Evolutionary conservation across 2,888 invertebrate genomes (phyloP).

Genomic region (Girardia tigrina): DNA sequence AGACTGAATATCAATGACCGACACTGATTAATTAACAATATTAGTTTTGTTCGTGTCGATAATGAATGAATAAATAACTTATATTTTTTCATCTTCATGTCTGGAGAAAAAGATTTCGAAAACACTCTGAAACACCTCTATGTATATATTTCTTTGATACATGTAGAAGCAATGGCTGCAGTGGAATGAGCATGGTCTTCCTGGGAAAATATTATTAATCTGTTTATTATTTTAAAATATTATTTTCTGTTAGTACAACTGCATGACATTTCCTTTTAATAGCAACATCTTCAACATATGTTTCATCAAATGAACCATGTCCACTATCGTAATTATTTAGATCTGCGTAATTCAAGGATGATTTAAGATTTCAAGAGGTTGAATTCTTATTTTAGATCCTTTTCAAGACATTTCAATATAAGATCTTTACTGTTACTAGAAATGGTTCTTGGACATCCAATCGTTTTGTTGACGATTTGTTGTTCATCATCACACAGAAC

Average conservation of each 20-base stretch:
- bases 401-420: background rate
- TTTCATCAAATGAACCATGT: background rate
- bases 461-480: conserved; percentile 51
- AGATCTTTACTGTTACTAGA: conserved; percentile 11
- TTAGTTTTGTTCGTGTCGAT: too few relatives aligned
- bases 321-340: background rate
- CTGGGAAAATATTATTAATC: too few relatives aligned
- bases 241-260: background rate
- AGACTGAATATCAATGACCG: too few relatives aligned
- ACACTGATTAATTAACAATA: too few relatives aligned
- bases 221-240: too few relatives aligned
- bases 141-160: too few relatives aligned
- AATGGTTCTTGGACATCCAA: conserved; percentile 42
- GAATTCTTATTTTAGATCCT: background rate
- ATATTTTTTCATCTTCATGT: too few relatives aligned
- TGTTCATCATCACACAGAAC: conserved; percentile 57
- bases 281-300: background rate
- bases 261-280: background rate
- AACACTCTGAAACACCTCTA: too few relatives aligned
- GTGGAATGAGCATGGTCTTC: too few relatives aligned
- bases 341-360: background rate
- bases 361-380: background rate
- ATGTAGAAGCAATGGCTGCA: too few relatives aligned
- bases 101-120: too few relatives aligned
- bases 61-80: too few relatives aligned